Evolutionary conservation across 2,888 invertebrate species (phyloP), one percentile per base, ranked within the genome.

Genomic region (Euclidia mi): DNA sequence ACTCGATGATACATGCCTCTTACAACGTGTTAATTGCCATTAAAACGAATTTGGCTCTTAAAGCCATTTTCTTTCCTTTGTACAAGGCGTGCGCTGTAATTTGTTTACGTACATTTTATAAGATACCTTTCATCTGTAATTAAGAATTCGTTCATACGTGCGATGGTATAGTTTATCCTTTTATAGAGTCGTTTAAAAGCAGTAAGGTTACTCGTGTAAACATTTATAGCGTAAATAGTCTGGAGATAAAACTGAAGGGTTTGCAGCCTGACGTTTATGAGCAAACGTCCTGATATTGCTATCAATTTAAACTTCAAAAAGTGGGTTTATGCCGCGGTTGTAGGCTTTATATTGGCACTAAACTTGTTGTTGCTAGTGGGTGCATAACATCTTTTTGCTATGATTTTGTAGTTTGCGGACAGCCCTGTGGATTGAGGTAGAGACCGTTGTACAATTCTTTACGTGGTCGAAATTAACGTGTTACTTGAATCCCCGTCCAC

Each of bases 81-180:
- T 28, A 50, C 41, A 35, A 41, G 11, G 50, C 41, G 45, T 56
- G 40, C 41, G 34, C 31, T 42, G 31, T 55, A 49, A 59, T 46
- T 62, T 41, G 37, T 35, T 29, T 44, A 50, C 31, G 11, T 18
- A 37, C 29, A 48, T 56, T 56, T 49, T 37, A 46, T 31, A 41
- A 41, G 29, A 10, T 41, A 12, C 34, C 44, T 64, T 60, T 60
- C 50, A 67, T 56, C 14, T 53, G 20, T 52, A 58, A 67, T 63
- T 55, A 67, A 46, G 48, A 34, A 47, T 11, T 20, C 28, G 18
- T 46, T 41, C 41, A 34, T 34, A 41, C 7, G 3, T 31, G n/a
- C n/a, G n/a, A n/a, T 45, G 14, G 14, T 52, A 40, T 51, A 52
- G 44, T 40, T 40, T 40, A 40, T 45, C 45, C 40, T 52, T 45